Percentiles rank a stretch among this genome's conserved stretches.
phyloP scores from a whole-genome alignment of 2,113 vertebrate genomes.

The Upupa epops region DNA sequence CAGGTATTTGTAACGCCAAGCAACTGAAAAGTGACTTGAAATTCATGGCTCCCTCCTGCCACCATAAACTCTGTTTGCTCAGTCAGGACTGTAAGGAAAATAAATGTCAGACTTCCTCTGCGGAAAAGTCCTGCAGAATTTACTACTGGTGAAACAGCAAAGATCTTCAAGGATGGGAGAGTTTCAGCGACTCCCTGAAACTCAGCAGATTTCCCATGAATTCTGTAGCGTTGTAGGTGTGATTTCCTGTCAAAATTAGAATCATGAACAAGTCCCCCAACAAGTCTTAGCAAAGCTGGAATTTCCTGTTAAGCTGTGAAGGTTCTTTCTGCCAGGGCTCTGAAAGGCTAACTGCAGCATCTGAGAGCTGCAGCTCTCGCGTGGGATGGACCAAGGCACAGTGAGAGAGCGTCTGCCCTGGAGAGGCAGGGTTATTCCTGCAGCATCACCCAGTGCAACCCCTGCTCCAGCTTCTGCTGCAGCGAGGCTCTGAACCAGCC shows the following conservation, averaged over 20 bases:
- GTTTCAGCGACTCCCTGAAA: too few relatives aligned
- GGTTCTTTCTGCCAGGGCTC: background rate
- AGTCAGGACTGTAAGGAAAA: conserved; percentile 16
- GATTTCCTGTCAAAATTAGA: conserved; percentile 18
- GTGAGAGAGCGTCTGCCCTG: background rate
- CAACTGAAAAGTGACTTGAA: background rate
- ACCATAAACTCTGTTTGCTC: conserved; percentile 49
- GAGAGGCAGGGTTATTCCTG: background rate
- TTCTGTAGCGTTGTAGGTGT: background rate
- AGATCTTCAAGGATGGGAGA: background rate
- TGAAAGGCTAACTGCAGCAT: background rate
- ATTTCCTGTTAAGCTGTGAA: background rate
- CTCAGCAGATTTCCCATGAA: background rate
- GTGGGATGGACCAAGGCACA: fast-evolving
- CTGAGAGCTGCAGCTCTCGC: background rate
- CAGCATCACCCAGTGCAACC: background rate
- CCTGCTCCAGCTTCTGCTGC: background rate
- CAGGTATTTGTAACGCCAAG: background rate
- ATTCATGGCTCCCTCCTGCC: conserved; percentile 9
- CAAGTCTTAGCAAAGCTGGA: background rate
- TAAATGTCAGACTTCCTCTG: conserved; percentile 26
- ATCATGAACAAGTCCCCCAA: background rate
- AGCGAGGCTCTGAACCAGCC: background rate
- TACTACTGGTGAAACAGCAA: background rate
- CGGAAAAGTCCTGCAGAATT: conserved; percentile 15